Evolutionary conservation across 2,888 invertebrate genomes (phyloP).

Genomic region (Bhutanitis thaidina): DNA sequence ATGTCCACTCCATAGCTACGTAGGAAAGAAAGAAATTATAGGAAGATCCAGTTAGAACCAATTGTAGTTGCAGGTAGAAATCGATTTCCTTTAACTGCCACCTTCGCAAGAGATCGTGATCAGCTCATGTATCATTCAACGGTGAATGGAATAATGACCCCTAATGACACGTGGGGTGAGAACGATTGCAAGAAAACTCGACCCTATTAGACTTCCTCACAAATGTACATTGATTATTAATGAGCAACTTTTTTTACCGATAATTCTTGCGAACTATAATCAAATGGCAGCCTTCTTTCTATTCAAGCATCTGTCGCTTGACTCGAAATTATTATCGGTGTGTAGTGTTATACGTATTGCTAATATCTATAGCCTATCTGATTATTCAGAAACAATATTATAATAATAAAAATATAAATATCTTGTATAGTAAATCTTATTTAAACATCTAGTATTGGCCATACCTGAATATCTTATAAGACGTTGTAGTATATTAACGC

Average conservation of each 20-base stretch:
- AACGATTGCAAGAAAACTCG: neutral
- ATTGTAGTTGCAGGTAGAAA: conserved; percentile 51
- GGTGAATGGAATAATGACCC: conserved; percentile 52
- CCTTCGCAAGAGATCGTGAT: conserved; percentile 51
- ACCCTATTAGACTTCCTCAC: conserved; percentile 18
- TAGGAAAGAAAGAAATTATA: neutral
- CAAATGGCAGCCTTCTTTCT: neutral
- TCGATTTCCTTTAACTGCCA: conserved; percentile 54
- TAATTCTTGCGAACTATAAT: neutral
- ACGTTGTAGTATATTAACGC: too few species aligned
- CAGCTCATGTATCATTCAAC: conserved; percentile 64
- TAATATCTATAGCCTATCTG: too few species aligned
- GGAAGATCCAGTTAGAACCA: conserved; percentile 23
- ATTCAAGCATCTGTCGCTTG: too few species aligned
- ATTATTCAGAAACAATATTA: too few species aligned
- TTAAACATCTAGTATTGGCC: too few species aligned
- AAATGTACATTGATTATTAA: conserved; percentile 27
- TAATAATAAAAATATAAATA: too few species aligned
- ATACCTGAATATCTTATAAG: too few species aligned
- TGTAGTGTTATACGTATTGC: too few species aligned
- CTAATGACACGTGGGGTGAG: conserved; percentile 45
- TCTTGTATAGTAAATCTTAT: too few species aligned
- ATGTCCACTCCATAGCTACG: too few species aligned
- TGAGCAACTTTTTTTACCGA: conserved; percentile 10
- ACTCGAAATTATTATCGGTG: too few species aligned